A percentile compares a stretch with the other conserved stretches of the same genome.
These are phyloP conservation scores for Scarus forsteni DNA, from an alignment of 2,797 vertebrate species.

Conservation along the genomic window DNA sequence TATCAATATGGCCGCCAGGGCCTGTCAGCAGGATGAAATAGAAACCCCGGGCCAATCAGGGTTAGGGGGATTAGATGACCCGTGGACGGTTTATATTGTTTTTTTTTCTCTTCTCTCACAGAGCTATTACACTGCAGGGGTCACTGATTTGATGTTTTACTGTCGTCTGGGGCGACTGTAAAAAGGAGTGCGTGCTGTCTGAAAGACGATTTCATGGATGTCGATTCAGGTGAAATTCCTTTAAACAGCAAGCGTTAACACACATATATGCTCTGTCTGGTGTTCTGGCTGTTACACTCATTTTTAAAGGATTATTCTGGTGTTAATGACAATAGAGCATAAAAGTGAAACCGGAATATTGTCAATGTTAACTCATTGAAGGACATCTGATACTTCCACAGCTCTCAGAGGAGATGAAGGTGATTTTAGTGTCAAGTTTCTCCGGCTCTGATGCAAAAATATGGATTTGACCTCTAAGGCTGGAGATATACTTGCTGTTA, in stretches of 20 bases:
- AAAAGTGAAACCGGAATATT: conserved; percentile 5
- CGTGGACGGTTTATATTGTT: conserved; percentile 13
- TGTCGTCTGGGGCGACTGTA: background rate
- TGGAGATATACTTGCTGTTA: background rate
- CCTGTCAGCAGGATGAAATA: conserved; percentile 62
- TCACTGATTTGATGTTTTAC: background rate
- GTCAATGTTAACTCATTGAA: conserved; percentile 1
- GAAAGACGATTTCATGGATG: background rate
- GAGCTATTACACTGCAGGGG: conserved; percentile 16
- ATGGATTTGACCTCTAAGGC: conserved; percentile 48
- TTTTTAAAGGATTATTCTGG: background rate
- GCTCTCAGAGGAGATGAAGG: conserved; percentile 37
- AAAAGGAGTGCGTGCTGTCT: conserved; percentile 11
- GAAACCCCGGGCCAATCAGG: conserved; percentile 40
- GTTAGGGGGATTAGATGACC: conserved; percentile 57
- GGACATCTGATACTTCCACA: conserved; percentile 26
- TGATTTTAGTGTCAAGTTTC: conserved; percentile 31
- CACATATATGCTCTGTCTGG: background rate
- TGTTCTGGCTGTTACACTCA: background rate
- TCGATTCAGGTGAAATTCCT: conserved; percentile 21
- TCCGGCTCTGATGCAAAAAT: conserved; percentile 8
- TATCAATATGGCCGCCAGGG: conserved; percentile 60
- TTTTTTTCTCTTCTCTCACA: conserved; percentile 4
- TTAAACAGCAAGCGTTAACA: background rate
- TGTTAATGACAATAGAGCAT: background rate